A percentile compares a stretch with the other conserved stretches of the same genome.
These are phyloP conservation scores for Lasioglossum zephyrum DNA, from an alignment of 2,888 invertebrate species.

Conservation along the genomic window DNA sequence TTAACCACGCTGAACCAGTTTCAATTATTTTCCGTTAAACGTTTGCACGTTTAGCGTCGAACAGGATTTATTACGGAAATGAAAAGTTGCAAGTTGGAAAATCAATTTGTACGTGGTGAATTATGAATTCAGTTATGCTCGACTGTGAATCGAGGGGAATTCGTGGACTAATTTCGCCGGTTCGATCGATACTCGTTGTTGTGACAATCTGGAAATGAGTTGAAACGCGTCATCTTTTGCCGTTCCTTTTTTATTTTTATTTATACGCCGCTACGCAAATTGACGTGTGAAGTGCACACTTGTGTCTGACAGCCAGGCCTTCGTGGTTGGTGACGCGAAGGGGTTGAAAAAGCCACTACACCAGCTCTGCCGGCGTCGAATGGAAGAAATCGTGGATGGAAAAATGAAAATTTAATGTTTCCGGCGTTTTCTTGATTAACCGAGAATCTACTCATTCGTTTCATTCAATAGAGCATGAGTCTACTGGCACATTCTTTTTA, in stretches of 20 bases:
- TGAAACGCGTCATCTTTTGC: conserved; percentile 26
- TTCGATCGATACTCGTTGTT: conserved; percentile 39
- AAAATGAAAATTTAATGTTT: conserved; percentile 25
- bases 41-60: too few relatives aligned
- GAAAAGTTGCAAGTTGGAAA: neutral
- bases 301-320: conserved; percentile 73
- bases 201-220: conserved; percentile 50
- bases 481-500: neutral
- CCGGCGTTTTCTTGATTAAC: neutral
- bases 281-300: conserved; percentile 81
- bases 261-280: conserved; percentile 68
- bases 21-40: neutral
- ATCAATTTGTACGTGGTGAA: neutral
- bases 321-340: conserved; percentile 31
- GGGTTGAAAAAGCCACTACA: conserved; percentile 25
- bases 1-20: neutral
- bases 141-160: neutral
- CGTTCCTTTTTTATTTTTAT: conserved; percentile 46
- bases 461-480: neutral
- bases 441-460: neutral
- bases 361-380: neutral
- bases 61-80: too few relatives aligned
- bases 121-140: neutral
- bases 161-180: conserved; percentile 33
- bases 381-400: conserved; percentile 31